Conservation (phyloP, 2,113 vertebrate genomes). For the Oreochromis aureus region DNA sequence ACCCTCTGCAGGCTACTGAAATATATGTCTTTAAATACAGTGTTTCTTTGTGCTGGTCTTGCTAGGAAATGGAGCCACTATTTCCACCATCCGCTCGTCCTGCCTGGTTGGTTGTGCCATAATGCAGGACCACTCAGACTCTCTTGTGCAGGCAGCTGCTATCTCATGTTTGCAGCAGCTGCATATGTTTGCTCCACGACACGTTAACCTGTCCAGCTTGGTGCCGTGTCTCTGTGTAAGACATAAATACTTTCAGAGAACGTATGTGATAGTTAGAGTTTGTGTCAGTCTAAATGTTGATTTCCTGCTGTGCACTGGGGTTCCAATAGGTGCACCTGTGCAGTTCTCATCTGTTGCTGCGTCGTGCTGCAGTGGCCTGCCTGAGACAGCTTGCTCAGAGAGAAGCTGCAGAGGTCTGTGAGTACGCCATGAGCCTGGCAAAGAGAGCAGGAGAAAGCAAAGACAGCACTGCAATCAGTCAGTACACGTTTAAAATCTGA, state of each 20-base stretch:
- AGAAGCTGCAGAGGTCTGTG: conserved; percentile 94
- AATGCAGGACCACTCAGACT: conserved; percentile 97
- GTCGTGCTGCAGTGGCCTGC: conserved; percentile 92
- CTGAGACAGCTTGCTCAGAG: conserved; percentile 93
- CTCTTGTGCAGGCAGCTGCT: conserved; percentile 93
- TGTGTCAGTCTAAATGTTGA: not conserved
- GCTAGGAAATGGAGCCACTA: conserved; percentile 87
- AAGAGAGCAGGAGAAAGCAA: conserved; percentile 84
- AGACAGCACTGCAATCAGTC: conserved; percentile 82
- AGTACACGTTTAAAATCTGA: conserved; percentile 50
- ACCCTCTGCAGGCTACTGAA: not conserved
- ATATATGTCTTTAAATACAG: not conserved
- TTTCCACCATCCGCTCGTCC: conserved; percentile 96
- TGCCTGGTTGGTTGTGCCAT: conserved; percentile 98
- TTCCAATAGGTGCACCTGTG: conserved; percentile 86
- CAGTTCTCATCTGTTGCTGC: conserved; percentile 92
- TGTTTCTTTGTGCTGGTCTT: not conserved
- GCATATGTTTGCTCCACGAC: conserved; percentile 97
- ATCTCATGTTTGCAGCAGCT: conserved; percentile 98
- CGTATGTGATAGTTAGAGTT: not conserved
- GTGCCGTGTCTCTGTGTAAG: conserved; percentile 87
- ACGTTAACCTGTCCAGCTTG: conserved; percentile 95
- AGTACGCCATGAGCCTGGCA: conserved; percentile 94
- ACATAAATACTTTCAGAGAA: not conserved
- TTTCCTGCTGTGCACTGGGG: not conserved